Evolutionary conservation across 2,113 vertebrate genomes (phyloP).

Genomic region (Gopherus flavomarginatus): DNA sequence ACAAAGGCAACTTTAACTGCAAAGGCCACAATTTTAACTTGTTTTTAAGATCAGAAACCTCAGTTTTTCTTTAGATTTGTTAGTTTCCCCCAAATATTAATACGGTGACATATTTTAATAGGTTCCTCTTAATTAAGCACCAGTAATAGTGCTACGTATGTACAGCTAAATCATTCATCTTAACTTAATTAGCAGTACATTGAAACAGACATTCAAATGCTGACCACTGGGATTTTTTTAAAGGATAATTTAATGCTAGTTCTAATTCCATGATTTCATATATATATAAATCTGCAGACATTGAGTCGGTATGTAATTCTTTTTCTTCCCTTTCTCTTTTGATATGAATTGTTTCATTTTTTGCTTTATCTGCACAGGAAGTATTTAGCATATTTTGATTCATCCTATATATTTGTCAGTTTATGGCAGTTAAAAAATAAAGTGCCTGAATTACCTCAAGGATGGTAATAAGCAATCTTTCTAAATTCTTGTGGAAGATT

Average conservation of each 20-base stretch:
- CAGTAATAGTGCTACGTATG: background rate
- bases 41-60: background rate
- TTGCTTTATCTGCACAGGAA: conserved; percentile 31
- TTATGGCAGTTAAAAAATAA: conserved; percentile 64
- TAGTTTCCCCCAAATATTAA: background rate
- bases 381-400: conserved; percentile 23
- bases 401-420: conserved; percentile 44
- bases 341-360: conserved; percentile 20
- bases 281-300: background rate
- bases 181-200: background rate
- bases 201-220: background rate
- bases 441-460: conserved; percentile 44
- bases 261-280: background rate
- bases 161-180: background rate
- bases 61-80: background rate
- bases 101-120: background rate
- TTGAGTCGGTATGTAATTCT: background rate
- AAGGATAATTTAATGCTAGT: background rate
- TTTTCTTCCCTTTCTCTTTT: background rate
- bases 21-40: background rate
- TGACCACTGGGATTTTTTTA: background rate
- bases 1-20: background rate
- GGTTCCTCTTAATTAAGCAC: background rate
- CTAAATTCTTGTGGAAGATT: background rate
- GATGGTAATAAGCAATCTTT: conserved; percentile 42